Evolutionary conservation across 2,113 vertebrate genomes (phyloP), one percentile per base, ranked within the genome.

Genomic region (Microcebus ravelobensis): DNA sequence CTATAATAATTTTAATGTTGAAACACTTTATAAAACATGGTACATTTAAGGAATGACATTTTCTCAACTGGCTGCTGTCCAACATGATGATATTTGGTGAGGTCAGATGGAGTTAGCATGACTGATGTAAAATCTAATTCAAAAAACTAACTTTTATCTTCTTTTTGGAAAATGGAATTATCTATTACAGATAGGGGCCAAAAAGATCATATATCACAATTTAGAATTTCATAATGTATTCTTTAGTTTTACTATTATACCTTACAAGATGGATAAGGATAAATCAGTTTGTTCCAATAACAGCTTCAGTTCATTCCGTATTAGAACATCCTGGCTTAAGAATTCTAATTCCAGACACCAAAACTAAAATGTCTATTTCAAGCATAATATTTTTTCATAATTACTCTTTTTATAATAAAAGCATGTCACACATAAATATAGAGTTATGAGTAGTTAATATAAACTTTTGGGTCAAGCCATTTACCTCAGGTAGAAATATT

Each of bases 211-310:
- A 15, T 3, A 31, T 96, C 63, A 8, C 90, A 91, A 70, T 59
- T 63, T 65, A 55, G 17, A 39, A 74, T 93, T 98, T 97, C 96
- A 76, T 93, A 84, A 68, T 42, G 1, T 9, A 50, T 74, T 34
- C 79, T 96, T 96, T 96, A 55, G 74, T 96, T 98, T 97, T 95
- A 65, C 17, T 81, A 95, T 86, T 97, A 67, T 39, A 59, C 29
- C n/a, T 95, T 97, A 65, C 4, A 85, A 25, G 67, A 95, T 34
- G 10, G 63, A 93, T 97, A 97, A 96, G 12, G 63, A 94, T 97
- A 97, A 95, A 97, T 98, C 80, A 93, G 34, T 74, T 76, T 89
- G 34, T 96, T 97, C 52, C 87, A 92, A 42, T 87, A 97, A 76
- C 5, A 94, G 27, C 42, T 96, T 34, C n/a, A 93, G 42, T 89